Percentiles rank a stretch among this genome's conserved stretches.
These are phyloP conservation scores for Euborellia annulipes DNA, from an alignment of 1,140 invertebrate genomes.

Conservation along the genomic window DNA sequence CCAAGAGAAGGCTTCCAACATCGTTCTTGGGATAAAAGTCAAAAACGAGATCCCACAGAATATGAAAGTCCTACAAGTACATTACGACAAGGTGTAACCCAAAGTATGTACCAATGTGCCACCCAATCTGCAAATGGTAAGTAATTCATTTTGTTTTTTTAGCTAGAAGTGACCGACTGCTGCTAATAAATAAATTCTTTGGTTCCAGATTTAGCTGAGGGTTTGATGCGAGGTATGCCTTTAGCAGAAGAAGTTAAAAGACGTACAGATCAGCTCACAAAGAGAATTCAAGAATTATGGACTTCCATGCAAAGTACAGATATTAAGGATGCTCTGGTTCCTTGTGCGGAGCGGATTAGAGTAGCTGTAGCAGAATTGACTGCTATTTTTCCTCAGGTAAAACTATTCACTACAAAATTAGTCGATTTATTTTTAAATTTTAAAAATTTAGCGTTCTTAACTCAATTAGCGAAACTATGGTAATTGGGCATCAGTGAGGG, in stretches of 20 bases:
- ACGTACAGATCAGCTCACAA: conserved; percentile 73
- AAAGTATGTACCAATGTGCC: conserved; percentile 9
- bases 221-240: conserved; percentile 23
- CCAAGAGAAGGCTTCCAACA: conserved; percentile 46
- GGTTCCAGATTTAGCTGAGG: neutral
- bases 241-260: conserved; percentile 56
- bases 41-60: conserved; percentile 1
- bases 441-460: no score
- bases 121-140: neutral
- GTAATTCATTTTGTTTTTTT: no score
- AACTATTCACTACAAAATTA: no score
- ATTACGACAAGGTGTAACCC: conserved; percentile 6
- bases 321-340: conserved; percentile 44
- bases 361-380: conserved; percentile 58
- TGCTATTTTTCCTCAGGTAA: conserved; percentile 58
- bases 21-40: neutral
- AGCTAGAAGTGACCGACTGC: no score
- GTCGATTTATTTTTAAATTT: no score
- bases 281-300: conserved; percentile 74
- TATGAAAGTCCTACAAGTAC: conserved; percentile 7
- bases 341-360: conserved; percentile 63
- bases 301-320: conserved; percentile 48
- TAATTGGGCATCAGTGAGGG: neutral
- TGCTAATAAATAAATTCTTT: neutral
- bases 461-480: no score